Percentiles rank a stretch among this genome's conserved stretches.
Evolutionary conservation across 2,888 invertebrate genomes (phyloP).

Genomic region (Oligia fasciuncula): DNA sequence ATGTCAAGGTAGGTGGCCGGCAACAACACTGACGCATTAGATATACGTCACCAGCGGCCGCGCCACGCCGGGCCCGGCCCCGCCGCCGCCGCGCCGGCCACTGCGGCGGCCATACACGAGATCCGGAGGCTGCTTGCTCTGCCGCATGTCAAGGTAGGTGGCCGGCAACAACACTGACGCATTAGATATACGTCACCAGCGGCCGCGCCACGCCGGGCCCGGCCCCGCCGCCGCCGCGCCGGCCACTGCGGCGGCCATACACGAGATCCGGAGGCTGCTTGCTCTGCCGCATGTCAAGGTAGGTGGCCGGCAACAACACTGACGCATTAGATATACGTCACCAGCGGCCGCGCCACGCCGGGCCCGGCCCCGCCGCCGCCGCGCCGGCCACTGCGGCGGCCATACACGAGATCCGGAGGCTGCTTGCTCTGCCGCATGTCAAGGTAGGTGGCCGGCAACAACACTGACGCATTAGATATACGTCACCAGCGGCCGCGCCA

Average conservation of each 20-base stretch:
- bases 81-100: too few species aligned
- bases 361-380: slow-evolving; percentile 90
- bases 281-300: slow-evolving; percentile 89
- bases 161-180: neutral
- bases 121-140: too few species aligned
- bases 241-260: slow-evolving; percentile 75
- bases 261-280: slow-evolving; percentile 88
- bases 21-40: too few species aligned
- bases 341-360: slow-evolving; percentile 87
- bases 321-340: too few species aligned
- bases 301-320: neutral
- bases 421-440: slow-evolving; percentile 91
- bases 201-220: slow-evolving; percentile 87
- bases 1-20: slow-evolving; percentile 64
- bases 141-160: slow-evolving; percentile 74
- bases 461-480: too few species aligned
- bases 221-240: slow-evolving; percentile 91
- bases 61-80: too few species aligned
- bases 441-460: neutral
- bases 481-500: slow-evolving; percentile 76
- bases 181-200: slow-evolving; percentile 15
- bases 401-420: slow-evolving; percentile 85
- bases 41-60: too few species aligned
- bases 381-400: slow-evolving; percentile 74
- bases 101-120: too few species aligned